These are phyloP conservation scores for Aporophyla nigra DNA, from an alignment of 2,888 invertebrate species.

Conservation along the genomic window DNA sequence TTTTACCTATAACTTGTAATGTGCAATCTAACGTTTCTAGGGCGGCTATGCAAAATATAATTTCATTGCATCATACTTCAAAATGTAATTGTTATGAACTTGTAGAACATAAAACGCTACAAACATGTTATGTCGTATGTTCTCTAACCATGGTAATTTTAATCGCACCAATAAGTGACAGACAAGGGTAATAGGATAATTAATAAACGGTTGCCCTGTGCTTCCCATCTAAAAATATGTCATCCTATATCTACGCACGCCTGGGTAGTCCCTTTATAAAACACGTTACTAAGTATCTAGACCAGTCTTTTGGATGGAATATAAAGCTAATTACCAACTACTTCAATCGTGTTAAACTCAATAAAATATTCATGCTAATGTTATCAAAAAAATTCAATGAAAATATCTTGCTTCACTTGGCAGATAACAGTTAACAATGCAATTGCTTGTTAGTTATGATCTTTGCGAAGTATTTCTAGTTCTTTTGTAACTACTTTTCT, in stretches of 20 bases:
- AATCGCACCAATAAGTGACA: not conserved
- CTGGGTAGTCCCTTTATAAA: slow-evolving; percentile 17
- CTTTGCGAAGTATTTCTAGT: not conserved
- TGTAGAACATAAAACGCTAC: not conserved
- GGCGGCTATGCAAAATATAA: not conserved
- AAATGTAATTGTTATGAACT: not conserved
- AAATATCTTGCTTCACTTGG: slow-evolving; percentile 12
- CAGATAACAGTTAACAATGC: slow-evolving; percentile 13
- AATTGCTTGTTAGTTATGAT: not conserved
- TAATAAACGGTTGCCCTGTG: not conserved
- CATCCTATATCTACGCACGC: slow-evolving; percentile 38
- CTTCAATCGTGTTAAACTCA: not conserved
- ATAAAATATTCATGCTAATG: not conserved
- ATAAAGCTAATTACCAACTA: slow-evolving; percentile 4
- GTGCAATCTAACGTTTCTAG: not conserved
- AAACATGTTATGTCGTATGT: not conserved
- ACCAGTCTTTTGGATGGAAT: slow-evolving; percentile 2
- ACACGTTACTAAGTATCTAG: not conserved
- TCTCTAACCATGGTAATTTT: not conserved
- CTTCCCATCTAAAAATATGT: slow-evolving; percentile 26
- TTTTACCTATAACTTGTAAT: slow-evolving; percentile 1
- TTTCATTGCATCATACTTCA: not conserved
- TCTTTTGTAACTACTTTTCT: not conserved
- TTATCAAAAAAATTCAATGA: not conserved
- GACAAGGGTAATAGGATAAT: not conserved